Conservation (phyloP, 2,888 invertebrate genomes). For the Polyommatus icarus region DNA sequence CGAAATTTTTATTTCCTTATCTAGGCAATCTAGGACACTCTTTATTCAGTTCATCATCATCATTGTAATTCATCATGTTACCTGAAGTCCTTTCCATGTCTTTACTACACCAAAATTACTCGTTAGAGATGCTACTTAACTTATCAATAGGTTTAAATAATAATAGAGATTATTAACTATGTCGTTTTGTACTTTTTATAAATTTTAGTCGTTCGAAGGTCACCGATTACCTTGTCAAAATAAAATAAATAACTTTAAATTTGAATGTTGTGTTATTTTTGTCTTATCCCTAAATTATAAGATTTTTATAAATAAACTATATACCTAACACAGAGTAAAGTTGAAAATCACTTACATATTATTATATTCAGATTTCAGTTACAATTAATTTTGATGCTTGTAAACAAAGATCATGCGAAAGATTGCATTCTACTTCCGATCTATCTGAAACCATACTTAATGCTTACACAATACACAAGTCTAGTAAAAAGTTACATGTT, state of each 20-base stretch:
- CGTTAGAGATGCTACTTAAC: slow-evolving; percentile 69
- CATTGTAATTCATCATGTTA: background rate
- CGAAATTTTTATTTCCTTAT: no score
- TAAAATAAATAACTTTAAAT: slow-evolving; percentile 76
- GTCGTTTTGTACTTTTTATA: slow-evolving; percentile 78
- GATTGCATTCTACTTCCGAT: no score
- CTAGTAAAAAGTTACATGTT: no score
- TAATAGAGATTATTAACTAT: slow-evolving; percentile 69
- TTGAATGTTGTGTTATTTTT: slow-evolving; percentile 42
- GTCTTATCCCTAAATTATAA: slow-evolving; percentile 23
- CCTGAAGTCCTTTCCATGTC: slow-evolving; percentile 42
- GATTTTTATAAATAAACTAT: slow-evolving; percentile 43
- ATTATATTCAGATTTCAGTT: no score
- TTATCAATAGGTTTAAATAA: slow-evolving; percentile 66
- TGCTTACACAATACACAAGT: no score
- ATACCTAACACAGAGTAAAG: background rate
- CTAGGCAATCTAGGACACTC: background rate
- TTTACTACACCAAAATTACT: slow-evolving; percentile 36
- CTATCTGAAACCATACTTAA: no score
- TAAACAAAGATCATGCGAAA: background rate
- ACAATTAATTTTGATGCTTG: no score
- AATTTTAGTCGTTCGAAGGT: slow-evolving; percentile 74
- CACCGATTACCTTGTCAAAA: slow-evolving; percentile 78
- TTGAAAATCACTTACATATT: no score
- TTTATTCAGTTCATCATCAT: background rate